Conservation (phyloP, 92 coral and sea anemone species). For the Meandrina meandrites region DNA sequence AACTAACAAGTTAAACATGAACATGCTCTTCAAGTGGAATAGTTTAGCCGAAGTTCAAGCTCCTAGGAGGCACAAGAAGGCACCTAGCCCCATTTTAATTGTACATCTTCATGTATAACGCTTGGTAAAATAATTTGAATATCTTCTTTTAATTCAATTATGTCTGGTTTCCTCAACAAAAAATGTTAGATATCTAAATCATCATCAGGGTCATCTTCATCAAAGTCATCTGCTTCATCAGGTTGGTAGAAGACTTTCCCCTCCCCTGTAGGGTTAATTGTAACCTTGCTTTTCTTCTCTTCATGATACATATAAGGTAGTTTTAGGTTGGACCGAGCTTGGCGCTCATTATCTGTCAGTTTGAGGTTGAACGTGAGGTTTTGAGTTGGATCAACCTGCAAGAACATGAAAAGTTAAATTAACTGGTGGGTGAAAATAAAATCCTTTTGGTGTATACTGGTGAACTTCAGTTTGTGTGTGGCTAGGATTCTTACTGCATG, state of each 20-base stretch:
- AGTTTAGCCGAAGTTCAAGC: too few species aligned
- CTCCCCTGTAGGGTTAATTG: slow-evolving; percentile 52
- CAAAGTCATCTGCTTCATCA: slow-evolving; percentile 96
- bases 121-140: background rate
- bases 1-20: background rate
- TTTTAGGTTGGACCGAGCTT: slow-evolving; percentile 82
- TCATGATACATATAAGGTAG: slow-evolving; percentile 88
- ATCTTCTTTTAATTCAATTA: background rate
- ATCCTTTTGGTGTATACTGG: background rate
- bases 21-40: background rate
- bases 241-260: slow-evolving; percentile 93
- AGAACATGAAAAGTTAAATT: background rate
- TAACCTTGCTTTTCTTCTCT: slow-evolving; percentile 33
- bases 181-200: slow-evolving; percentile 75
- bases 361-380: slow-evolving; percentile 85
- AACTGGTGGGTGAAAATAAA: background rate
- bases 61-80: too few species aligned
- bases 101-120: background rate
- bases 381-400: slow-evolving; percentile 85
- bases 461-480: background rate
- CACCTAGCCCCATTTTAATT: too few species aligned
- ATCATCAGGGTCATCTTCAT: slow-evolving; percentile 99
- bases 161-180: too few species aligned
- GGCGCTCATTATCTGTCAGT: slow-evolving; percentile 76
- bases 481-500: background rate